Percentiles rank a stretch among this genome's conserved stretches.
Conservation (phyloP, 2,113 vertebrate species). For the Salvelinus alpinus region DNA sequence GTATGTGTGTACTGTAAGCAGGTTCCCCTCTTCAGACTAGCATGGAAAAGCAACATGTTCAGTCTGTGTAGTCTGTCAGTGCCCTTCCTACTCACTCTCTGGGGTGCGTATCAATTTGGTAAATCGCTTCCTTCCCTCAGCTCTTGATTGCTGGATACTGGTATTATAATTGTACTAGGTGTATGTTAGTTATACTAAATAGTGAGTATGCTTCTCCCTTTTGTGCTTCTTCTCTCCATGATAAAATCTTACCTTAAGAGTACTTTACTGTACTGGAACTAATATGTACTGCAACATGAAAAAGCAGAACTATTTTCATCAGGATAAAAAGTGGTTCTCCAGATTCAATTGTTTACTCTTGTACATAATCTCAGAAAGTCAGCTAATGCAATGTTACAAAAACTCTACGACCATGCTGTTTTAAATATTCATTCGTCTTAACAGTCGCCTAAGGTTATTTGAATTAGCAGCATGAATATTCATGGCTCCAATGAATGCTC, state of each 20-base stretch:
- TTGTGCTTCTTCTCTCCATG: not conserved
- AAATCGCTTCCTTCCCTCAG: not conserved
- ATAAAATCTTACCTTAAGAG: not conserved
- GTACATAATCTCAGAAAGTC: slow-evolving; percentile 56
- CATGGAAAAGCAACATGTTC: slow-evolving; percentile 45
- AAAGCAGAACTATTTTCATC: slow-evolving; percentile 44
- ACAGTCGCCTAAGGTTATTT: slow-evolving; percentile 76
- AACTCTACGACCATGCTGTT: slow-evolving; percentile 68
- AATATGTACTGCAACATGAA: not conserved
- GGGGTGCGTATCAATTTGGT: not conserved
- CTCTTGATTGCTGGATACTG: not conserved
- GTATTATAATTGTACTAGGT: not conserved
- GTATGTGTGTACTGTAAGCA: not conserved
- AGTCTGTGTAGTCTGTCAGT: not conserved
- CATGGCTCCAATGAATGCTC: slow-evolving; percentile 68
- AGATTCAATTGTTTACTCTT: slow-evolving; percentile 69
- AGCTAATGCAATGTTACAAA: slow-evolving; percentile 61
- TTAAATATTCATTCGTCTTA: slow-evolving; percentile 75
- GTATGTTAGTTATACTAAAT: not conserved
- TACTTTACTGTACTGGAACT: not conserved
- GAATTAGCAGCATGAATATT: slow-evolving; percentile 75
- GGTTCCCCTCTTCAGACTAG: slow-evolving; percentile 21
- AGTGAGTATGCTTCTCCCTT: not conserved
- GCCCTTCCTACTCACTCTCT: not conserved
- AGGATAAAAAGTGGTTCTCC: slow-evolving; percentile 55